Percentiles rank a stretch among this genome's conserved stretches.
Evolutionary conservation across 2,113 vertebrate species (phyloP).

Genomic region (pig (Sus scrofa)): T2T-Sscrofa CM000824.6:78715001-78715500

Average conservation of each 20-base stretch:
- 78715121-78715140: background rate
- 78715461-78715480: background rate
- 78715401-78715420: background rate
- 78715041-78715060: background rate
- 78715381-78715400: background rate
- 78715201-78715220: background rate
- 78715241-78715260: slow-evolving; percentile 24
- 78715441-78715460: background rate
- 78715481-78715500: background rate
- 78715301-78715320: background rate
- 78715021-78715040: background rate
- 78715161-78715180: background rate
- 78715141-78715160: background rate
- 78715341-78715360: slow-evolving; percentile 40
- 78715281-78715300: background rate
- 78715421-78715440: background rate
- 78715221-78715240: background rate
- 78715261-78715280: background rate
- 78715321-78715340: background rate
- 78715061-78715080: rapidly evolving
- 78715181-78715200: background rate
- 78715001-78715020: background rate
- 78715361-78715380: background rate
- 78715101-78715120: background rate
- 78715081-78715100: background rate